Evolutionary conservation across 2,797 vertebrate genomes (phyloP).

Genomic region (Muscicapa striata): DNA sequence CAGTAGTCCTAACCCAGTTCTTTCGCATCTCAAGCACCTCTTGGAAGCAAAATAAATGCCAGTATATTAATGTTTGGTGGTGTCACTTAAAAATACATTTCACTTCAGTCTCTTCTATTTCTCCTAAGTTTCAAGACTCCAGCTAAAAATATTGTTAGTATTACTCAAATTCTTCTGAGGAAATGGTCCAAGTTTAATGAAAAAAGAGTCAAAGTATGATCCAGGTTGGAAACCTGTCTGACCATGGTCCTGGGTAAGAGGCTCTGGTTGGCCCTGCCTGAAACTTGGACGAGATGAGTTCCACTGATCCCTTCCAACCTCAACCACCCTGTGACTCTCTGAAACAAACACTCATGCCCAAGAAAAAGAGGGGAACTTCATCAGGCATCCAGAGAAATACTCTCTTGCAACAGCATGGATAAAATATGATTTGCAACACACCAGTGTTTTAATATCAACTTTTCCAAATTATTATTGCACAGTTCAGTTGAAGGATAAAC

Average conservation of each 20-base stretch:
- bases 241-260: background rate
- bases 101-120: background rate
- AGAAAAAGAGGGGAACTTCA: background rate
- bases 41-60: conserved; percentile 50
- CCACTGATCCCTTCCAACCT: background rate
- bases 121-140: background rate
- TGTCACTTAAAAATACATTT: background rate
- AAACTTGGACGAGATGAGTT: background rate
- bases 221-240: background rate
- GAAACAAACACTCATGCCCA: background rate
- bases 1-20: conserved; percentile 7
- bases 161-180: background rate
- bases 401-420: background rate
- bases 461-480: background rate
- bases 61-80: background rate
- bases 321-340: background rate
- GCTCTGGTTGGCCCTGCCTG: background rate
- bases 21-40: conserved; percentile 12
- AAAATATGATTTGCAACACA: background rate
- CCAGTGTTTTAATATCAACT: background rate
- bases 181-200: background rate
- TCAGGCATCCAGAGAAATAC: background rate
- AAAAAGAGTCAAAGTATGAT: background rate
- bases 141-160: background rate
- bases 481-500: background rate